phyloP scores from a whole-genome alignment of 2,113 vertebrate species.

The Larimichthys polyactis region DNA sequence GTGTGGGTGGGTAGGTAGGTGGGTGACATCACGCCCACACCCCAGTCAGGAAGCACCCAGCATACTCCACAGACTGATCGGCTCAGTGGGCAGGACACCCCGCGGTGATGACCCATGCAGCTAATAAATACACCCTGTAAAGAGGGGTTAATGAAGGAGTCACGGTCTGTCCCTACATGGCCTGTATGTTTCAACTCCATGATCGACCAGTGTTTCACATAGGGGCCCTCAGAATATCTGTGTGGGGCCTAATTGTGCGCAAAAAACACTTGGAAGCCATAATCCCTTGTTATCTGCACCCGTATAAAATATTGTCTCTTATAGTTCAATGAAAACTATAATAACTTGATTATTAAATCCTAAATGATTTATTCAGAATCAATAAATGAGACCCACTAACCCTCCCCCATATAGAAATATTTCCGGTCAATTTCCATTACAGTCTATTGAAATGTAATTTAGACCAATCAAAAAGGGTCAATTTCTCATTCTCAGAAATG shows the following conservation, averaged over 20 bases:
- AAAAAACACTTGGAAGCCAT: slow-evolving; percentile 13
- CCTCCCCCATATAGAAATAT: background rate
- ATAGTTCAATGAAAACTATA: background rate
- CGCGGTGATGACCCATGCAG: slow-evolving; percentile 38
- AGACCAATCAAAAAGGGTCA: slow-evolving; percentile 18
- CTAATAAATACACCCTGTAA: slow-evolving; percentile 48
- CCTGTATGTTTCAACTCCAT: background rate
- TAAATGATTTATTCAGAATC: slow-evolving; percentile 18
- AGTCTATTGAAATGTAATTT: slow-evolving; percentile 38
- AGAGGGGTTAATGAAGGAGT: slow-evolving; percentile 62
- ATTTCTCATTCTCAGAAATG: slow-evolving; percentile 13
- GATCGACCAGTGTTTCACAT: background rate
- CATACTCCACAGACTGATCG: slow-evolving; percentile 18
- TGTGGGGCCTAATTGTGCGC: slow-evolving; percentile 21
- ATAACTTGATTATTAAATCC: slow-evolving; percentile 6
- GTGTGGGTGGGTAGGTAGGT: background rate
- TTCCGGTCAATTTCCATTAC: slow-evolving; percentile 10
- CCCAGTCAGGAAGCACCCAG: slow-evolving; percentile 49
- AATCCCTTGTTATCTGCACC: background rate
- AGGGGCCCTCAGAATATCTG: background rate
- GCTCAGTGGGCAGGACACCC: slow-evolving; percentile 44
- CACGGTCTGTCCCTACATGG: background rate
- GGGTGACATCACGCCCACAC: slow-evolving; percentile 57
- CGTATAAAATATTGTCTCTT: background rate
- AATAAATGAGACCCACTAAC: background rate